Evolutionary conservation across 2,113 vertebrate species (phyloP), one percentile per base, ranked within the genome.

Genomic region (Psittacula cyanocephala): DNA sequence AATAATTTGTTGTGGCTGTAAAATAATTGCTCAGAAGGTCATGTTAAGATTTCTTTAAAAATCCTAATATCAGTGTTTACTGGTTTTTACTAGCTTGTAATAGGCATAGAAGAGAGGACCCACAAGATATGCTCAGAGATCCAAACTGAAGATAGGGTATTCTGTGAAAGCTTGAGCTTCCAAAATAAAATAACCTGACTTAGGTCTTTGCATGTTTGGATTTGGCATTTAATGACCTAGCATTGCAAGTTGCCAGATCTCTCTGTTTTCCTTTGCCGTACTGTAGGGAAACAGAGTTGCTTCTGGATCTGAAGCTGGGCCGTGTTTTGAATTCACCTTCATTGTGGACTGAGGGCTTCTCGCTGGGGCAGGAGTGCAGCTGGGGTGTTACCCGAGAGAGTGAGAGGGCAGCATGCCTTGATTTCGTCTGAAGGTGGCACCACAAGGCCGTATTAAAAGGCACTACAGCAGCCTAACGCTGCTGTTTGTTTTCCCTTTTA

Each of bases 361-460:
- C 19, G 7, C 22, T 31, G 53, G 33, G 27, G 4, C 37, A 23
- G 50, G 19, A 31, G 46, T 2, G 31, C 33, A 4, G 50, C 19
- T 28, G 49, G 29, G 76, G 9, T 3, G 4, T 23, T 63, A 20
- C 59, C 13, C 3, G 22, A 1, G 27, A 19, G 24, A 53, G 52
- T 3, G 25, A 10, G 8, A 1, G 29, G 31, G 16, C 33, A 24
- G 13, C 19, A 68, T 60, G 44, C 11, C 67, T 81, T 13, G 9
- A 17, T 77, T 44, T 57, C 76, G 52, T 70, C 96, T 96, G 86
- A 68, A 84, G 96, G 87, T 96, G 96, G 97, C 95, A 92, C 83
- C 77, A 8, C 52, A 69, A 62, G 78, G 86, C 93, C 41, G 28
- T 13, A 14, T 23, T 87, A 78, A 59, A 72, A 88, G 53, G 65